These are phyloP conservation scores for Sesia bembeciformis DNA, from an alignment of 2,888 invertebrate species.

Conservation along the genomic window DNA sequence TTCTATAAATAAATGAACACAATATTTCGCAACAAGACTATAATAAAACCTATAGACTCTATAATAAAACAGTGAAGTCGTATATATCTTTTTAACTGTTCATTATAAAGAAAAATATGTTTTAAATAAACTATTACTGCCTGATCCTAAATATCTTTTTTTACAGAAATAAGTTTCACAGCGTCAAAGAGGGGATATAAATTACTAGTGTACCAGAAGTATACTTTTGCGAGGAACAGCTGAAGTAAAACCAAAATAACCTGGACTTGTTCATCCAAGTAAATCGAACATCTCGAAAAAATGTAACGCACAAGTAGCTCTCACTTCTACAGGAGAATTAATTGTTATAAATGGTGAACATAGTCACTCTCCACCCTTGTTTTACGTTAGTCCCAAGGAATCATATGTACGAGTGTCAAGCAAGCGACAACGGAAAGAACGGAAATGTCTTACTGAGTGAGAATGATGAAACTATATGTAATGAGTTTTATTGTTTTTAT, in stretches of 20 bases:
- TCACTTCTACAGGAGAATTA: slow-evolving; percentile 32
- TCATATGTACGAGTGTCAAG: slow-evolving; percentile 31
- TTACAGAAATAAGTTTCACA: slow-evolving; percentile 56
- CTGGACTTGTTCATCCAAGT: slow-evolving; percentile 55
- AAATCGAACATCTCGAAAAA: too few relatives aligned
- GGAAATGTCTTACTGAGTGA: too few relatives aligned
- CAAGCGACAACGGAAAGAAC: background rate
- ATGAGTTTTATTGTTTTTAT: too few relatives aligned
- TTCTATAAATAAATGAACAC: background rate
- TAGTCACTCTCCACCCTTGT: slow-evolving; percentile 45
- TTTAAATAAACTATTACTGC: background rate
- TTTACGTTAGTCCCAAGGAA: slow-evolving; percentile 40
- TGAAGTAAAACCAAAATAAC: slow-evolving; percentile 30
- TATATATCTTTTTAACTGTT: too few relatives aligned
- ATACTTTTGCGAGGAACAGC: slow-evolving; percentile 44
- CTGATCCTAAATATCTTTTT: slow-evolving; percentile 6
- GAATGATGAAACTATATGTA: too few relatives aligned
- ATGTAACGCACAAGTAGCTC: slow-evolving; percentile 41
- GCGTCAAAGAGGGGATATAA: slow-evolving; percentile 46
- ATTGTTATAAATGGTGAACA: slow-evolving; percentile 31
- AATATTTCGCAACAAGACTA: background rate
- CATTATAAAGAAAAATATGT: background rate
- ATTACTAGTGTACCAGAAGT: slow-evolving; percentile 44
- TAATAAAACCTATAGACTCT: too few relatives aligned
- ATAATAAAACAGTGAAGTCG: too few relatives aligned